Evolutionary conservation across 2,797 vertebrate genomes (phyloP).

Genomic region (Notolepis coatsorum): DNA sequence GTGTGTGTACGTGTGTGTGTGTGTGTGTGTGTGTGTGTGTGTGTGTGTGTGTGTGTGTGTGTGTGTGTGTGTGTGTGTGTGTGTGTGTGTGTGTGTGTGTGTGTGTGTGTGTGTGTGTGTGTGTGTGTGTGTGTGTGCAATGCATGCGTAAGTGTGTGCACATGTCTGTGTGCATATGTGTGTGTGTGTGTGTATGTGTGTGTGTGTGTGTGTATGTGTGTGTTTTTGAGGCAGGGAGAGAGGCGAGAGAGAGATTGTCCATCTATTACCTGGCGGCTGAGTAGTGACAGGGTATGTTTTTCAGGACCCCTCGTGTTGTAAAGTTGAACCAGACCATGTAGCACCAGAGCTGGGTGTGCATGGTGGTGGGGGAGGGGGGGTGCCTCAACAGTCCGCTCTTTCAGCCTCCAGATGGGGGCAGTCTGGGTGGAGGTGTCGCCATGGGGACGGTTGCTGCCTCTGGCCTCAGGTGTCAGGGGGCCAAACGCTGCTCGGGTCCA

Average conservation of each 20-base stretch:
- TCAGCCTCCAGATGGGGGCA: conserved; percentile 54
- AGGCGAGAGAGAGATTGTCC: conserved; percentile 17
- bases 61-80: no score
- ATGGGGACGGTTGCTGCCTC: conserved; percentile 31
- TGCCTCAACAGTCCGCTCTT: conserved; percentile 66
- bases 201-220: conserved; percentile 9
- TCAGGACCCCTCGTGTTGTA: conserved; percentile 57
- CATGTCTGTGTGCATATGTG: conserved; percentile 30
- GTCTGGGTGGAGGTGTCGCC: conserved; percentile 59
- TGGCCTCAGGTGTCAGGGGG: conserved; percentile 37
- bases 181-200: conserved; percentile 23
- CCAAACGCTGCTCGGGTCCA: background rate
- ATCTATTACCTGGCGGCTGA: conserved; percentile 42
- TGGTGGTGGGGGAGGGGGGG: conserved; percentile 56
- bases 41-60: background rate
- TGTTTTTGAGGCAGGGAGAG: conserved; percentile 27
- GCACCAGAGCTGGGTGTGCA: conserved; percentile 53
- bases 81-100: no score
- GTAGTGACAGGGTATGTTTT: conserved; percentile 68
- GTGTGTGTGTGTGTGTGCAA: no score
- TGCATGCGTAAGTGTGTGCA: no score
- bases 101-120: no score
- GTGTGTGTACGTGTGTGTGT: background rate
- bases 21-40: background rate
- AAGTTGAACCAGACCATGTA: conserved; percentile 71